These are phyloP conservation scores for Drosophila fungiperda DNA, from an alignment of 2,888 invertebrate species.

Conservation along the genomic window DNA sequence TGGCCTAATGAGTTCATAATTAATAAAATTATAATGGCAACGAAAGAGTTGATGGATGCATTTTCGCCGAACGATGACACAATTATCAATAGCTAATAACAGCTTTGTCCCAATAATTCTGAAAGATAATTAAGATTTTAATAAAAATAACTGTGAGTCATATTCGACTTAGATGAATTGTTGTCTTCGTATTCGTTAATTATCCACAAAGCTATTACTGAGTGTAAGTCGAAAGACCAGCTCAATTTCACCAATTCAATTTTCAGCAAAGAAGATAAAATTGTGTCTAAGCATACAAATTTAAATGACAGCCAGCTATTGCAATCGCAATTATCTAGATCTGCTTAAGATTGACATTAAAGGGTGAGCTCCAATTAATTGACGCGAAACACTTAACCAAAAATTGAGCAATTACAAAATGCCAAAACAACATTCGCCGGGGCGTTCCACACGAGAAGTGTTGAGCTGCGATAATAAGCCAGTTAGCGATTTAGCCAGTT, in stretches of 20 bases:
- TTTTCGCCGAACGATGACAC: conserved; percentile 55
- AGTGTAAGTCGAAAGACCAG: background rate
- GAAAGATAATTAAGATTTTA: conserved; percentile 32
- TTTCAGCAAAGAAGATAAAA: background rate
- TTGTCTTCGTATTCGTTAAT: background rate
- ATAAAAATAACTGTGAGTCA: conserved; percentile 7
- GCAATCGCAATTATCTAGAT: conserved; percentile 42
- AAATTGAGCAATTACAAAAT: conserved; percentile 75
- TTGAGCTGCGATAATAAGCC: conserved; percentile 64
- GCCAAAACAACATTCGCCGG: conserved; percentile 43
- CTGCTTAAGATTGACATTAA: conserved; percentile 52
- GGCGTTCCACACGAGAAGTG: conserved; percentile 73
- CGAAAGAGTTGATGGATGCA: conserved; percentile 54
- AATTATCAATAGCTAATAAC: conserved; percentile 50
- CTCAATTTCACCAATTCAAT: background rate
- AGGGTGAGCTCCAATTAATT: conserved; percentile 60
- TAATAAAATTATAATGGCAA: conserved; percentile 44
- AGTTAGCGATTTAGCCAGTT: conserved; percentile 37
- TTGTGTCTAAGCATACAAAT: background rate
- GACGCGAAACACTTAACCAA: conserved; percentile 33
- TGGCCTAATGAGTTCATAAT: conserved; percentile 70
- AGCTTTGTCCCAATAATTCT: conserved; percentile 20
- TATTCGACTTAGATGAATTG: background rate
- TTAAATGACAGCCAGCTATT: conserved; percentile 1
- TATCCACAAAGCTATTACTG: background rate